These are phyloP conservation scores for Ormyrus pomaceus DNA, from an alignment of 2,888 invertebrate genomes.

Conservation along the genomic window DNA sequence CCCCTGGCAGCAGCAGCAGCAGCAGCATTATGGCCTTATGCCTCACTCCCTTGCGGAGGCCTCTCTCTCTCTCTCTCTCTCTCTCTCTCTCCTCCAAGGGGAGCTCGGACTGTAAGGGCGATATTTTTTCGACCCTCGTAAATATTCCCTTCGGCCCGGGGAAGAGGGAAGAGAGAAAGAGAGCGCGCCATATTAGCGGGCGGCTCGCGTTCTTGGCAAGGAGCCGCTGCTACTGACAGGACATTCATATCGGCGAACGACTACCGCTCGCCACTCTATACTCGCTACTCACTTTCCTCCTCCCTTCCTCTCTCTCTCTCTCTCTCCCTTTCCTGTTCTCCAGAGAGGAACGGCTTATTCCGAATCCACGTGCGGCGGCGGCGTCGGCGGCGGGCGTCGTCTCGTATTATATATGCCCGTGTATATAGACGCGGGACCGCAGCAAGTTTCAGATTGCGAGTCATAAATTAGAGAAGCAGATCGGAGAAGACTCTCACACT, in stretches of 20 bases:
- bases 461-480: constrained; percentile 49
- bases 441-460: constrained; percentile 49
- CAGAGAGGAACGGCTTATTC: constrained; percentile 23
- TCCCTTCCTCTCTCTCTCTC: constrained; percentile 52
- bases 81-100: constrained; percentile 29
- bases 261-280: constrained; percentile 58
- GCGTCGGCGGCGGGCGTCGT: no score
- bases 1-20: background rate
- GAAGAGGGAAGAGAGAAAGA: constrained; percentile 24
- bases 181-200: constrained; percentile 67
- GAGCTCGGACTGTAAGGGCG: constrained; percentile 33
- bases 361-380: background rate
- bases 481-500: constrained; percentile 7
- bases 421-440: background rate
- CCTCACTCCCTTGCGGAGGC: background rate
- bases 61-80: constrained; percentile 7
- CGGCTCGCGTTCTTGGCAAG: constrained; percentile 72
- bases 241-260: constrained; percentile 71
- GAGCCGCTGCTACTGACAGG: constrained; percentile 74
- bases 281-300: constrained; percentile 59
- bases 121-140: constrained; percentile 67
- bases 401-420: background rate
- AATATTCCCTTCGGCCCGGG: constrained; percentile 70
- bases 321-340: constrained; percentile 12
- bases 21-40: background rate